Conservation (phyloP, 2,888 invertebrate species). For the Tenthredo distinguenda region DNA sequence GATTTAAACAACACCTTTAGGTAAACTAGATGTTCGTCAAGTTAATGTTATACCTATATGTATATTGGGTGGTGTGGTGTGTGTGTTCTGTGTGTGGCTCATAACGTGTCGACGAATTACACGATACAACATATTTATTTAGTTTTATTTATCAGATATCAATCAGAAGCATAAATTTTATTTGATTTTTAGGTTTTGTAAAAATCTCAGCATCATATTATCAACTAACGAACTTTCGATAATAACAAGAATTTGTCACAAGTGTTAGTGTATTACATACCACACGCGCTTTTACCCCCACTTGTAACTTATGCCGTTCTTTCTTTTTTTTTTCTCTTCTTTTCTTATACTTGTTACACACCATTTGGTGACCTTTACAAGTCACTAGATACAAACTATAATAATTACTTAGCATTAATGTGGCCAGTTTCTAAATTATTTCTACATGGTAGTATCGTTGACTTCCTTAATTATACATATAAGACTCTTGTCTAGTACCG, state of each 20-base stretch:
- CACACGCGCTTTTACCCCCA: slow-evolving; percentile 18
- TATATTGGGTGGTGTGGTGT: background rate
- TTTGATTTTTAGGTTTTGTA: slow-evolving; percentile 58
- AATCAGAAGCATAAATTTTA: background rate
- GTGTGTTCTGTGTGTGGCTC: background rate
- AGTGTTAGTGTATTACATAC: slow-evolving; percentile 9
- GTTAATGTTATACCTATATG: background rate
- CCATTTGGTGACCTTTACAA: slow-evolving; percentile 55
- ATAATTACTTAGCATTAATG: slow-evolving; percentile 57
- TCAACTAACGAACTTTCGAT: slow-evolving; percentile 68
- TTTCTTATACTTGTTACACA: slow-evolving; percentile 61
- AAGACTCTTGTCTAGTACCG: slow-evolving; percentile 12
- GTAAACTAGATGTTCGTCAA: slow-evolving; percentile 7
- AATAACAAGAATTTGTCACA: slow-evolving; percentile 34
- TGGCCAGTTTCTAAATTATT: slow-evolving; percentile 45
- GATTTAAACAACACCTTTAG: background rate
- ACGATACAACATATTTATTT: slow-evolving; percentile 7
- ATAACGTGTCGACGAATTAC: slow-evolving; percentile 2
- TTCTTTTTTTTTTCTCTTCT: background rate
- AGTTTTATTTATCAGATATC: slow-evolving; percentile 29
- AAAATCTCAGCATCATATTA: slow-evolving; percentile 71
- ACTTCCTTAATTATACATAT: background rate
- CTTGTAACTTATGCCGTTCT: background rate
- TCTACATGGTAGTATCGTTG: slow-evolving; percentile 7
- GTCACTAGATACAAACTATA: slow-evolving; percentile 65